Evolutionary conservation across 2,888 invertebrate species (phyloP), one percentile per base, ranked within the genome.

Genomic region (Sphinx pinastri): DNA sequence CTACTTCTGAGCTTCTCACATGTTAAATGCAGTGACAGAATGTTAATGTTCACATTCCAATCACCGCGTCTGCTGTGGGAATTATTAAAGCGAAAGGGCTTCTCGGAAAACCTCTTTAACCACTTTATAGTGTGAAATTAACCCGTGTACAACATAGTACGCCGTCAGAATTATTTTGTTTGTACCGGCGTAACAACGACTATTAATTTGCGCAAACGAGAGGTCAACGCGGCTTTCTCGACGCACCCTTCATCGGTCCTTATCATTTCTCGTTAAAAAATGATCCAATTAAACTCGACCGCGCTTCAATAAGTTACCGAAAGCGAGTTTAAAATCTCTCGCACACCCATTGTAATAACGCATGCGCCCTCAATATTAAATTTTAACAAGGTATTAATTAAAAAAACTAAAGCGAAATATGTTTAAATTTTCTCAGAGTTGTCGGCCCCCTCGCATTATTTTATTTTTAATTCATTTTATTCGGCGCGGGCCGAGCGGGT

Each of bases 341-440:
- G 91, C 91, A 92, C 91, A 92, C 93, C 93, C 93, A 93, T 93
- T 92, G 93, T 93, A 93, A 93, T 93, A 93, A 93, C 91, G 91
- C 86, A 88, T 92, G 87, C 89, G 92, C 89, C 88, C 91, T 92
- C 93, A 90, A 93, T 93, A 94, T 94, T 93, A 93, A 93, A 93
- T 92, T 93, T 94, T 94, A 94, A 94, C 94, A 94, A 94, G 94
- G 94, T 93, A 94, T 93, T 93, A 94, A 94, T 93, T 93, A 93
- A 94, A 93, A 94, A 94, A 93, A 93, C 89, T 92, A 93, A 94
- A 93, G 93, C 93, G 90, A 93, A 93, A 92, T 91, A 88, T 90
- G 85, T 92, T 93, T 89, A 89, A 92, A 90, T 93, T 92, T 93
- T 93, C 93, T 93, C 93, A 93, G 91, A 91, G 86, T 86, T 87